Evolutionary conservation across 2,113 vertebrate genomes (phyloP), one percentile per base, ranked within the genome.

Genomic region (Lophotis ruficrista): DNA sequence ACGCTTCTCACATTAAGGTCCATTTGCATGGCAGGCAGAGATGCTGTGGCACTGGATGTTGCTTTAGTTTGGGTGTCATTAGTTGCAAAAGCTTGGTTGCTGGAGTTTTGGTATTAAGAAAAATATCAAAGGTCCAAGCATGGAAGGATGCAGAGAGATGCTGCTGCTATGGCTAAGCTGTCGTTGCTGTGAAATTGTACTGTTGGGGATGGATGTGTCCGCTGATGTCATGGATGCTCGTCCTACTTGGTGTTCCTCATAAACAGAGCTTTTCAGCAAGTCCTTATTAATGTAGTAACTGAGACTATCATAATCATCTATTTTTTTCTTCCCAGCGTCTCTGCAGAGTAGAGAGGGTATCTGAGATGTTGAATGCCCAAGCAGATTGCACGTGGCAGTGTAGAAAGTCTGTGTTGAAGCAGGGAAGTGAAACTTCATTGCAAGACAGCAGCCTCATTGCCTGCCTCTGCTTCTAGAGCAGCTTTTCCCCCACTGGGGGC

Each of bases 211-310:
- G 47, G 47, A 30, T 45, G 3, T 18, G 62, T 77, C 58, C 27
- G 4, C 28, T 41, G 35, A 9, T 2, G 6, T 51, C 35, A 24
- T 12, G 73, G 81, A 30, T 57, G 43, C 37, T 66, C 0, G 0
- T 83, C 45, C 58, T 77, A 0, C 62, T 56, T 78, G 6, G 7
- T 43, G n/a, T 33, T 84, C 57, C 43, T 54, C 10, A 27, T 91
- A 78, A 91, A 62, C 11, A 9, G 50, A 85, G 47, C 50, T 84
- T 89, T 82, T 66, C 56, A 86, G 14, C 33, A 33, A 62, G 51
- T 68, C 30, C 18, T 87, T 62, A 4, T 53, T 93, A 14, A 27
- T 61, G 9, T 31, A 80, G 58, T 31, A 73, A 54, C 56, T 64
- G 69, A 61, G 35, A 31, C 11, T 60, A 25, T 56, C 1, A 1